Percentiles rank a stretch among this genome's conserved stretches.
phyloP scores from a whole-genome alignment of 2,113 vertebrate genomes.

The Oreotrochilus melanogaster region DNA sequence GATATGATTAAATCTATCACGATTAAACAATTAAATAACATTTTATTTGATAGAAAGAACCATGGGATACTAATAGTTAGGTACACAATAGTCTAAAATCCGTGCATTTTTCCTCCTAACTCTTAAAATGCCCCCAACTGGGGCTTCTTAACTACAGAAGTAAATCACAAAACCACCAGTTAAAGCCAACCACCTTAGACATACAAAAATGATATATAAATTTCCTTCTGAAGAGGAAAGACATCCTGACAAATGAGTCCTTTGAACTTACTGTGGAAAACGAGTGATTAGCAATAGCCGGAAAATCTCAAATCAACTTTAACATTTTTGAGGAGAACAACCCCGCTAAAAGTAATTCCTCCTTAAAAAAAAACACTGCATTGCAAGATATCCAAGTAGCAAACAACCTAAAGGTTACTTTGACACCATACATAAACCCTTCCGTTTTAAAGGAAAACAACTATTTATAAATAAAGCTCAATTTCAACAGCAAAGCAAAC shows the following conservation, averaged over 20 bases:
- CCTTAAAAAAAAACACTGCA: neutral
- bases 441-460: neutral
- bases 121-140: neutral
- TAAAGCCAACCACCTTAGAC: neutral
- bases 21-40: neutral
- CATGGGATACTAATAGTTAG: rapidly evolving
- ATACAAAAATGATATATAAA: neutral
- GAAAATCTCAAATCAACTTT: neutral
- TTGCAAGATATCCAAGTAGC: neutral
- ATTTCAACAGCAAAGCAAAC: neutral
- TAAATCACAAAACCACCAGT: neutral
- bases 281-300: neutral
- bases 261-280: neutral
- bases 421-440: neutral
- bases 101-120: neutral
- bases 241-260: neutral
- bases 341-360: neutral
- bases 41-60: neutral
- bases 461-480: neutral
- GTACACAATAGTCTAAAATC: neutral
- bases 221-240: neutral
- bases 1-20: neutral
- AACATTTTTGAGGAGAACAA: neutral
- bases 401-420: neutral
- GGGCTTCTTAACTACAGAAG: neutral